Base-by-base conservation (phyloP, 2,113 vertebrate species). In the Onychostoma macrolepis region DNA sequence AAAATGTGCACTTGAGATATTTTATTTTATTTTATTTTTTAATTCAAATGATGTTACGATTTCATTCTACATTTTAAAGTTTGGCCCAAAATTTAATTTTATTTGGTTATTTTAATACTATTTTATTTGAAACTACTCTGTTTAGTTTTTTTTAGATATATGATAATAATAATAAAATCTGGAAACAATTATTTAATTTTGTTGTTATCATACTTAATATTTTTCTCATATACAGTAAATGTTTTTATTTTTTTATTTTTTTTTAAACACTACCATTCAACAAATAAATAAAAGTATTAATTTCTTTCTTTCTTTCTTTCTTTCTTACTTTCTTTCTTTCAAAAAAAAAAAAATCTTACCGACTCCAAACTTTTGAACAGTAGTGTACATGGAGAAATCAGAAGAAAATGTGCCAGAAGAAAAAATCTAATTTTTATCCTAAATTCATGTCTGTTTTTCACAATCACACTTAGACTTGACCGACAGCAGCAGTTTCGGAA, bases 401-500 rank as follows among this genome's bases (percentile, higher is more conserved):
- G 2, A 30, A 30, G 13, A 17, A n/a, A n/a, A n/a, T n/a, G n/a
- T n/a, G n/a, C n/a, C n/a, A n/a, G n/a, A n/a, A n/a, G n/a, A n/a
- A n/a, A n/a, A n/a, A n/a, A n/a, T n/a, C n/a, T n/a, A n/a, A n/a
- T 36, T 38, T 21, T 38, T 21, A 21, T 36, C 3, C 21, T 38
- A 38, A 38, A 71, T 38, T 36, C 9, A 4, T 71, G 67, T 12
- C 45, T 30, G 3, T 53, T 1, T 76, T 76, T 78, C 3, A 53
- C n/a, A 8, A 30, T 30, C 7, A 26, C 26, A 21, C 19, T 38
- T 21, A 99, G 98, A 99, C 93, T 93, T 99, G 91, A 99, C 97
- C 0, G 97, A 99, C 93, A 95, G 96, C 91, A 97, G 96, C 95
- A 99, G 98, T 88, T 99, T 99, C 92, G 95, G 96, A 92, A 92